A percentile compares a stretch with the other conserved stretches of the same genome.
phyloP scores from a whole-genome alignment of 2,113 vertebrate genomes.

The Notechis scutatus region DNA sequence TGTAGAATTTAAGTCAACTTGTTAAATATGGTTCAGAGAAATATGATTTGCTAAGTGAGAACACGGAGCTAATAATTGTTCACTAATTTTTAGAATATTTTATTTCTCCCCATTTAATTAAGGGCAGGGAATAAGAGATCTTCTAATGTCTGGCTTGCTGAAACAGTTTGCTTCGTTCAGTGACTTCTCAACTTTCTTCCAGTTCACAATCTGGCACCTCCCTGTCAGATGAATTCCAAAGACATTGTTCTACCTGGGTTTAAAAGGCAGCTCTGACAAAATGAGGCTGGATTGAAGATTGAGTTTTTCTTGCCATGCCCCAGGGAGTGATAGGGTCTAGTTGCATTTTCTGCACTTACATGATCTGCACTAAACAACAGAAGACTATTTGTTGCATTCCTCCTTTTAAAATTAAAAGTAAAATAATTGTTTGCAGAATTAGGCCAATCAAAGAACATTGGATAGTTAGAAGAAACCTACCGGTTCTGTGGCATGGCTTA shows the following conservation, averaged over 20 bases:
- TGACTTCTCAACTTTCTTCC: not conserved
- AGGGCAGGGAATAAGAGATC: not conserved
- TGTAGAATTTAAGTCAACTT: not conserved
- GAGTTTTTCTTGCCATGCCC: not conserved
- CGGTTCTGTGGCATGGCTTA: too few relatives aligned
- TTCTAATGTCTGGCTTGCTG: slow-evolving; percentile 22
- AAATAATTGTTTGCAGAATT: not conserved
- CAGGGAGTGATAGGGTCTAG: not conserved
- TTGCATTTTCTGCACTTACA: not conserved
- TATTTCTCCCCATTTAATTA: slow-evolving; percentile 1
- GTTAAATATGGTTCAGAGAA: slow-evolving; percentile 33
- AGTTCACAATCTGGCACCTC: not conserved
- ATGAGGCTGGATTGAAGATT: not conserved
- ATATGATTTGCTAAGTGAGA: slow-evolving; percentile 2
- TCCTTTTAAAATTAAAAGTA: not conserved
- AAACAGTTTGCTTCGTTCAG: slow-evolving; percentile 21
- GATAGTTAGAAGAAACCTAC: not conserved
- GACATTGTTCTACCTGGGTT: not conserved
- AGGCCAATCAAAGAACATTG: not conserved
- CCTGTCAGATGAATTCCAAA: not conserved
- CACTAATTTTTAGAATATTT: slow-evolving; percentile 24
- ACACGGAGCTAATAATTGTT: slow-evolving; percentile 36
- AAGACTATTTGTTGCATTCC: not conserved
- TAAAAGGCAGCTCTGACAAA: not conserved
- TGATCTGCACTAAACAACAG: not conserved